Conservation (phyloP, 1,140 invertebrate genomes). For the Palaemon carinicauda region DNA sequence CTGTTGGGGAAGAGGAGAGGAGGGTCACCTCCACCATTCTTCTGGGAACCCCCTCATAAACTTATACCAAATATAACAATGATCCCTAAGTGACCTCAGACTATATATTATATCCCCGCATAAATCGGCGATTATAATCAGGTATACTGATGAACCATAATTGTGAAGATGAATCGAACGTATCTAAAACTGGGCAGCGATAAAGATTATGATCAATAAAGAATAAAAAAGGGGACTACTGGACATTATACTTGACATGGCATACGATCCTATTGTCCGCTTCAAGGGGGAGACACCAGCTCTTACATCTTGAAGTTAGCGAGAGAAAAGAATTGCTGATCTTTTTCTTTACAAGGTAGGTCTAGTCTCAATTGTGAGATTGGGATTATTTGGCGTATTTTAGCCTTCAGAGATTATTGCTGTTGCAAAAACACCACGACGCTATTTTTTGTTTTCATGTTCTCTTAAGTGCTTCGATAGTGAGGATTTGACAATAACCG, state of each 20-base stretch:
- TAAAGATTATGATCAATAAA: slow-evolving; percentile 49
- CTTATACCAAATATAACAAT: background rate
- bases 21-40: no score
- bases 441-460: no score
- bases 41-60: background rate
- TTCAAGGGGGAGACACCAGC: slow-evolving; percentile 32
- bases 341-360: background rate
- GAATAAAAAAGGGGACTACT: slow-evolving; percentile 40
- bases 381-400: no score
- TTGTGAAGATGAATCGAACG: slow-evolving; percentile 33
- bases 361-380: no score
- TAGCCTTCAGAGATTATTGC: no score
- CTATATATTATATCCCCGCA: slow-evolving; percentile 4
- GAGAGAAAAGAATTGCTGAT: background rate
- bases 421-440: no score
- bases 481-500: no score
- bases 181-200: slow-evolving; percentile 36
- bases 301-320: slow-evolving; percentile 19
- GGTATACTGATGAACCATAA: slow-evolving; percentile 6
- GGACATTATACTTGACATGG: slow-evolving; percentile 42
- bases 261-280: slow-evolving; percentile 47
- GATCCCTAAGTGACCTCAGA: background rate
- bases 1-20: no score
- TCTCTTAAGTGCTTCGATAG: no score
- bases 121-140: background rate